Base-by-base conservation (phyloP, 2,113 vertebrate species). In the Neodon shergylaensis region DNA sequence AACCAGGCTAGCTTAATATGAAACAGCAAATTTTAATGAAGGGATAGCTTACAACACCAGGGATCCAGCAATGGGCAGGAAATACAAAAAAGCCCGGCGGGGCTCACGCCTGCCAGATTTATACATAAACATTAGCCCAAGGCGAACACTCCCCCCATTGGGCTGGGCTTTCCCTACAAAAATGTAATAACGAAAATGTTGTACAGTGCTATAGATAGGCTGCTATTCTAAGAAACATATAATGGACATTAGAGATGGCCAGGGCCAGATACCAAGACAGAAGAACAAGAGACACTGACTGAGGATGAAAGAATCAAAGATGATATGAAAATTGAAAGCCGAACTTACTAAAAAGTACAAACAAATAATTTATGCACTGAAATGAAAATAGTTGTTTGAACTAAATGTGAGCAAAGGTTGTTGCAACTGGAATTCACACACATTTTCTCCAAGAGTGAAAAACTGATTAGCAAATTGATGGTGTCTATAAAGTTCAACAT, bases 401-500 rank as follows among this genome's bases (percentile, higher is more conserved):
- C 3, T 39, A 86, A 94, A 42, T 82, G 7, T 63, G 81, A 42
- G 39, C 31, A 72, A 63, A 21, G 36, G 68, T 19, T 88, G 52
- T 79, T 65, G 10, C 7, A 79, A 73, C 42, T 68, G 22, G 12
- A 58, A 61, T 12, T 73, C 13, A 77, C 33, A 88, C 7, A 42
- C 21, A 82, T 52, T 81, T 17, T 22, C 28, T 88, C 17, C 1
- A 58, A 65, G 10, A 82, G 52, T 21, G 4, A 9, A 61, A 92
- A 94, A 95, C 11, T 28, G 21, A n/a, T 33, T 73, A 70, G 52
- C 13, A 95, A 81, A 6, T 39, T 90, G 49, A 94, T 11, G 86
- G 7, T 90, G 61, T 47, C 36, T 77, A 54, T 12, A 65, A 91
- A 77, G 70, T 24, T 58, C 49, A 91, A 76, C 5, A 42, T 87